These are phyloP conservation scores for Drosophila nr. perissopoda DNA, from an alignment of 2,888 invertebrate species.

Conservation along the genomic window DNA sequence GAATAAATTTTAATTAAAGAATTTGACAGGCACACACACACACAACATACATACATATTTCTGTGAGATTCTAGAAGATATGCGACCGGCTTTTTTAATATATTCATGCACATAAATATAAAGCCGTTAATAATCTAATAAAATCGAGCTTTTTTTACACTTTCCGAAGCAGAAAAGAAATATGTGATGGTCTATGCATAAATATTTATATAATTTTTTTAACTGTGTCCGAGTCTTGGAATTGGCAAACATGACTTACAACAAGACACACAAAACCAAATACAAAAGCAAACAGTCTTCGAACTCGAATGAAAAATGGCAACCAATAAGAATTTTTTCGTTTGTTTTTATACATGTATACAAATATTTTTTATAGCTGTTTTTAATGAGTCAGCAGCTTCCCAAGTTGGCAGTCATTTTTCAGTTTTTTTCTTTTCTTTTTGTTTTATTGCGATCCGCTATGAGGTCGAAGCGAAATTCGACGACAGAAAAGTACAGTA, in stretches of 20 bases:
- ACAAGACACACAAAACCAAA: conserved; percentile 21
- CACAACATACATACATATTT: background rate
- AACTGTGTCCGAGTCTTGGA: background rate
- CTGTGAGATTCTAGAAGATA: conserved; percentile 17
- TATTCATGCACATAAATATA: conserved; percentile 53
- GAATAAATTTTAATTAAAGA: conserved; percentile 65
- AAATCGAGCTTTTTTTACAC: conserved; percentile 64
- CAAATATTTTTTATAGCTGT: conserved; percentile 47
- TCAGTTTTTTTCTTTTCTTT: conserved; percentile 23
- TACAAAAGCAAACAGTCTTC: conserved; percentile 26
- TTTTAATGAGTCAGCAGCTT: conserved; percentile 72
- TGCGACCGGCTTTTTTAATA: conserved; percentile 13
- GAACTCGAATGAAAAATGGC: conserved; percentile 34
- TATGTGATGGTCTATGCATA: conserved; percentile 24
- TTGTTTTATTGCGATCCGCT: conserved; percentile 44
- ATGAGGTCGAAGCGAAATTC: conserved; percentile 66
- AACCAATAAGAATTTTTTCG: conserved; percentile 11
- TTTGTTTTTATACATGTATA: conserved; percentile 13
- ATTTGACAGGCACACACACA: conserved; percentile 16
- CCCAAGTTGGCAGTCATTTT: conserved; percentile 28
- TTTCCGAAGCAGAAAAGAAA: conserved; percentile 14
- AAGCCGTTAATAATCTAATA: conserved; percentile 71
- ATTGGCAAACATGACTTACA: conserved; percentile 35
- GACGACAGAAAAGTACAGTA: conserved; percentile 37
- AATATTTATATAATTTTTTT: conserved; percentile 28